Conservation (phyloP, 2,888 invertebrate species). For the Parascotia fuliginaria region DNA sequence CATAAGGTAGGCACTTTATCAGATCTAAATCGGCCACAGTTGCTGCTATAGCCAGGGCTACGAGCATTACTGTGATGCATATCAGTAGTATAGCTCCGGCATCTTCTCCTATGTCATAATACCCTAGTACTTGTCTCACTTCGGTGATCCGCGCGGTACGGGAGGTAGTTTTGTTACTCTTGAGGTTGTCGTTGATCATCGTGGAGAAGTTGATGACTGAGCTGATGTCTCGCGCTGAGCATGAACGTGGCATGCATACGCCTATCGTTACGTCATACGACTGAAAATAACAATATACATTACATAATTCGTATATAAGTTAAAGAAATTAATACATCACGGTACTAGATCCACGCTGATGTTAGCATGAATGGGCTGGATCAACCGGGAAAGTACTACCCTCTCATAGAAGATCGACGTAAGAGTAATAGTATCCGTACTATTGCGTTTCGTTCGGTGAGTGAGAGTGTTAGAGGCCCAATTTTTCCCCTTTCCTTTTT, state of each 20-base stretch:
- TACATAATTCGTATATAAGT: no score
- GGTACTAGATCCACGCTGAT: no score
- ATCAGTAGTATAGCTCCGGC: slow-evolving; percentile 62
- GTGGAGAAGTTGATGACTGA: slow-evolving; percentile 79
- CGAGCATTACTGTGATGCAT: slow-evolving; percentile 56
- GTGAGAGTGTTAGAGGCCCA: no score
- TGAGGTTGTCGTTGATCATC: slow-evolving; percentile 73
- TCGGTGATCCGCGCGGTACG: slow-evolving; percentile 62
- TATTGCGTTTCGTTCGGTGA: no score
- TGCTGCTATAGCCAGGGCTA: slow-evolving; percentile 66
- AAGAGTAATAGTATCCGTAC: no score
- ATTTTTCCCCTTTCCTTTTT: no score
- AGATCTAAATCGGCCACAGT: slow-evolving; percentile 76
- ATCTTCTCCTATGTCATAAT: slow-evolving; percentile 62
- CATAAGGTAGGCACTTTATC: slow-evolving; percentile 58
- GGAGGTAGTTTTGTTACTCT: slow-evolving; percentile 66
- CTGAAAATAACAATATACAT: slow-evolving; percentile 53
- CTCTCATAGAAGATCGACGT: no score
- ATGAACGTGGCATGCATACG: slow-evolving; percentile 80
- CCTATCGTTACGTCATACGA: slow-evolving; percentile 69
- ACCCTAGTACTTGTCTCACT: slow-evolving; percentile 57
- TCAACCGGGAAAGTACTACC: no score
- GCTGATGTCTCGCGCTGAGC: slow-evolving; percentile 70
- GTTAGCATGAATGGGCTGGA: no score
- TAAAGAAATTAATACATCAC: no score